A percentile compares a stretch with the other conserved stretches of the same genome.
Evolutionary conservation across 2,888 invertebrate genomes (phyloP).

Genomic region (Crocallis elinguaria): DNA sequence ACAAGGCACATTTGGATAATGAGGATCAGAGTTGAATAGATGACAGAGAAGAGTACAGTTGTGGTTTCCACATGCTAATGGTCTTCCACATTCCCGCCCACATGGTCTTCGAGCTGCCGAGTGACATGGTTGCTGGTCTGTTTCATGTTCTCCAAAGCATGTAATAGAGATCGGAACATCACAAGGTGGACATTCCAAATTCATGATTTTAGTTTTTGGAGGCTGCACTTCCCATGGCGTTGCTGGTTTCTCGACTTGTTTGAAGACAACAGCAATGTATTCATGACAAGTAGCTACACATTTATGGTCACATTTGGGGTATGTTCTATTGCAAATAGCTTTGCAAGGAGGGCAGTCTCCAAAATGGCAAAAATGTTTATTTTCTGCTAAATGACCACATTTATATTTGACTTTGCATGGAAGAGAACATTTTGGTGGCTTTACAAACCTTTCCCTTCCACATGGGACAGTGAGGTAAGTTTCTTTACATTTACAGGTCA

Average conservation of each 20-base stretch:
- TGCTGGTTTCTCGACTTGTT: conserved; percentile 84
- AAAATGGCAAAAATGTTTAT: conserved; percentile 92
- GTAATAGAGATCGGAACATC: conserved; percentile 87
- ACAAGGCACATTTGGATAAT: conserved; percentile 77
- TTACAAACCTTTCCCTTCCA: conserved; percentile 90
- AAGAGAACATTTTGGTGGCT: conserved; percentile 91
- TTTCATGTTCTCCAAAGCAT: conserved; percentile 90
- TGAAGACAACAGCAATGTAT: conserved; percentile 87
- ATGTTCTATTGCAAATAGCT: conserved; percentile 88
- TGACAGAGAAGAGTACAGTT: conserved; percentile 90
- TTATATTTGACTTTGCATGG: conserved; percentile 91
- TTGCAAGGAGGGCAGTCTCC: conserved; percentile 93
- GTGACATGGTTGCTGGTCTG: conserved; percentile 87
- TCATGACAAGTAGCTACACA: conserved; percentile 92
- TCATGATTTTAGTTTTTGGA: conserved; percentile 77
- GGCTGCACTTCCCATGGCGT: conserved; percentile 88
- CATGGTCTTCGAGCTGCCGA: conserved; percentile 90
- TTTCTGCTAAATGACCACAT: conserved; percentile 92
- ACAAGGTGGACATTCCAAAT: conserved; percentile 89
- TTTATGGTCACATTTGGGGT: conserved; percentile 86
- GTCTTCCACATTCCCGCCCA: conserved; percentile 89
- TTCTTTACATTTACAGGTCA: conserved; percentile 92
- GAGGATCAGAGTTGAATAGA: conserved; percentile 54
- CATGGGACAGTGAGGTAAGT: conserved; percentile 93
- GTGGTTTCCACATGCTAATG: conserved; percentile 92